A percentile compares a stretch with the other conserved stretches of the same genome.
Conservation (phyloP, 2,888 invertebrate genomes). For the Ophioninae sp. region DNA sequence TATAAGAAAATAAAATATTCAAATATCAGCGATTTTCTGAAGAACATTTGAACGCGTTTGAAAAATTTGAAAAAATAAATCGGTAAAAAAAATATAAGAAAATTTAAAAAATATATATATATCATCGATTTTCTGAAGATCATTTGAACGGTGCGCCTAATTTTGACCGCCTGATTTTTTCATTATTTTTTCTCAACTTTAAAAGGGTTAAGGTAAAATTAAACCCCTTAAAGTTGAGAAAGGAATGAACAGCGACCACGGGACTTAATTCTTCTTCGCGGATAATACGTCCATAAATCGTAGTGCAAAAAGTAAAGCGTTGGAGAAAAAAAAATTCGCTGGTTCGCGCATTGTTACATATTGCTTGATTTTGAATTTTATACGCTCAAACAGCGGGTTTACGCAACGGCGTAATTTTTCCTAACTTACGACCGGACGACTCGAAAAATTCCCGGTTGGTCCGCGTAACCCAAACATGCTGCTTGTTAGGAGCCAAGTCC, state of each 20-base stretch:
- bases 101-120: too few relatives aligned
- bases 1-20: too few relatives aligned
- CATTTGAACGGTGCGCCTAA: too few relatives aligned
- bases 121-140: too few relatives aligned
- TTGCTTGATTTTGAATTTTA: neutral
- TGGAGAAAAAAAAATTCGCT: neutral
- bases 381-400: neutral
- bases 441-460: neutral
- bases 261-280: neutral
- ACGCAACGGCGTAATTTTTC: neutral
- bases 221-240: neutral
- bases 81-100: too few relatives aligned
- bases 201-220: neutral
- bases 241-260: neutral
- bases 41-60: too few relatives aligned
- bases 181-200: too few relatives aligned
- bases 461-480: neutral
- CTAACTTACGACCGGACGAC: neutral
- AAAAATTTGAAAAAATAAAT: too few relatives aligned
- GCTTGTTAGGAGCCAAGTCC: constrained; percentile 41
- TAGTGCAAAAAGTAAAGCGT: neutral
- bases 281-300: neutral
- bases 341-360: neutral
- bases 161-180: too few relatives aligned
- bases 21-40: too few relatives aligned